Base-by-base conservation (phyloP, 1,140 invertebrate genomes). In the Neodiprion lecontei region DNA sequence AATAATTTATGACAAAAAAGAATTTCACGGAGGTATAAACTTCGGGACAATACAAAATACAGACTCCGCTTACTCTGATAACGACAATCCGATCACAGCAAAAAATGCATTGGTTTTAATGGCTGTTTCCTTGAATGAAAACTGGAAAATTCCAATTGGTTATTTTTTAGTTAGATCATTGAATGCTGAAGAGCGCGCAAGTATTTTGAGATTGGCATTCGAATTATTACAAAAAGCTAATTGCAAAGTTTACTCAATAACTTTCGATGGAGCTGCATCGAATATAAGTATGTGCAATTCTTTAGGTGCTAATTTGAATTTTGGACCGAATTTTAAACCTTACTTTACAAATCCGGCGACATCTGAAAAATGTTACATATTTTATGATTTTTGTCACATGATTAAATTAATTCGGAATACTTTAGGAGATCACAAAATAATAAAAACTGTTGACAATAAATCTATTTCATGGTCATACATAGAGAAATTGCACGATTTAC, bases 61-160 rank as follows among this genome's bases (percentile, higher is more conserved):
- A 74, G 48, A 66, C n/a, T 61, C 61, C 72, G 65, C 50, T 65
- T 10, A 74, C 12, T 50, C 74, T 5, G 72, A 78, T 23, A 76
- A 79, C 67, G 74, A 80, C 66, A 69, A 67, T 47, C 17, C 73
- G 14, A 73, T 72, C 7, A 17, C 72, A 61, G 83, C 83, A 5
- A 82, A 76, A 78, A 74, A 82, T 48, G 81, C 73, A 23, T 66
- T 79, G 10, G 82, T 83, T 70, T 75, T 84, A n/a, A 76, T 81
- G 78, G 47, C 78, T 21, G 77, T 79, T 50, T 71, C 65, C 14
- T 12, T 83, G n/a, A 83, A 84, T 75, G 47, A 28, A 10, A 21
- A 40, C 48, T 84, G 77, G 77, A 82, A 83, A 75, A 72, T 84
- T 74, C 82, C 84, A 21, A 49, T 84, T 10, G 79, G 78, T 8